A percentile compares a stretch with the other conserved stretches of the same genome.
phyloP scores from a whole-genome alignment of 2,113 vertebrate species.

The Tringa solitaria region DNA sequence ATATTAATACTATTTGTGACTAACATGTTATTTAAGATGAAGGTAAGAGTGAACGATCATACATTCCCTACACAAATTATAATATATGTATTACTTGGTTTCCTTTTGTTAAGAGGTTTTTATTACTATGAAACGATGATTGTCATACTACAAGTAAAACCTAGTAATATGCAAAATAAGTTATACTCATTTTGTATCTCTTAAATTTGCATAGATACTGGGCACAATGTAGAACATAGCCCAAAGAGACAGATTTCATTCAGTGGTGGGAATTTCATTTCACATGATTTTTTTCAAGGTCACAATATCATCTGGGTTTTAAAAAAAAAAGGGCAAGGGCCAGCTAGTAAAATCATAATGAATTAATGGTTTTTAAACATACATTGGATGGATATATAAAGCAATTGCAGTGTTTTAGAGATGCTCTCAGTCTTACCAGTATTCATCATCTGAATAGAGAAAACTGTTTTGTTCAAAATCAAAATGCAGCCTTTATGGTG shows the following conservation, averaged over 20 bases:
- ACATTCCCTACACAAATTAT: neutral
- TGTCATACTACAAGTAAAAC: neutral
- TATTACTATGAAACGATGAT: neutral
- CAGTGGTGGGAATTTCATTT: neutral
- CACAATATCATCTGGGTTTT: neutral
- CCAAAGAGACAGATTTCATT: neutral
- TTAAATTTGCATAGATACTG: neutral
- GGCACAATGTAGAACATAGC: neutral
- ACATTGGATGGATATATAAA: neutral
- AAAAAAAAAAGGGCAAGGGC: neutral
- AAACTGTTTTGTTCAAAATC: neutral
- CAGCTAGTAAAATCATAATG: neutral
- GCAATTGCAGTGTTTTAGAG: neutral
- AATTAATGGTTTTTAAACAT: neutral
- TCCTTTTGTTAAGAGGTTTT: neutral
- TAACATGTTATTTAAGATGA: neutral
- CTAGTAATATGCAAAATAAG: neutral
- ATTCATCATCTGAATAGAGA: neutral
- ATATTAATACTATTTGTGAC: neutral
- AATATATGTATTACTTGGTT: neutral
- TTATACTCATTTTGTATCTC: neutral
- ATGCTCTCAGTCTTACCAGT: neutral
- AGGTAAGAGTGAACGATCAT: neutral
- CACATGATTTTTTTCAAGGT: neutral
- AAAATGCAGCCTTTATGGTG: neutral